Evolutionary conservation across 2,888 invertebrate genomes (phyloP), one percentile per base, ranked within the genome.

Genomic region (Diplazon laetatorius): DNA sequence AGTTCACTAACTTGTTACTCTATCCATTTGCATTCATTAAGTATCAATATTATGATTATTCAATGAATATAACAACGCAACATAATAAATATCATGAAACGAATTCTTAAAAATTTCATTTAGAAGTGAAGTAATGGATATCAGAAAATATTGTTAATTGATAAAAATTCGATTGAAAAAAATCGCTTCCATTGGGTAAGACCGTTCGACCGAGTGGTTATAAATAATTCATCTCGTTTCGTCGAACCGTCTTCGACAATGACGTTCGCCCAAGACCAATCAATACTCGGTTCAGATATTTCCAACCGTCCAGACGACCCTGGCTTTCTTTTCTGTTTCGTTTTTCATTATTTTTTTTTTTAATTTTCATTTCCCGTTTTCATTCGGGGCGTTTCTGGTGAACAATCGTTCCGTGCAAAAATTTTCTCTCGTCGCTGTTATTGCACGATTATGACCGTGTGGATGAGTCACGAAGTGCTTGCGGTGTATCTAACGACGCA

Each of bases 271-370:
- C 30, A 55, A 42, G 48, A 16, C 57, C 50, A 50, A 78, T 78
- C 74, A 65, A 74, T 65, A 78, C 74, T 74, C 78, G 50, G 25
- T n/a, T 12, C 63, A 16, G 14, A 62, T 65, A 16, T 30, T 25
- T 37, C 50, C 25, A 52, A 60, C 70, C 30, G 16, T 50, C 66
- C 50, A 37, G 65, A 59, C 65, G 62, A 16, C 25, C 42, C 50
- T 71, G 25, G 62, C 39, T 57, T 46, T 20, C 10, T 60, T 16
- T 46, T 42, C n/a, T 39, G 42, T 6, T 52, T 44, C n/a, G n/a
- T n/a, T n/a, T n/a, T n/a, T n/a, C n/a, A n/a, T n/a, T n/a, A n/a
- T n/a, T n/a, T n/a, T n/a, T n/a, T n/a, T n/a, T n/a, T n/a, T n/a
- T n/a, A n/a, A n/a, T n/a, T n/a, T n/a, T n/a, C n/a, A n/a, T 25